A percentile compares a stretch with the other conserved stretches of the same genome.
Conservation (phyloP, 1,140 invertebrate species). For the Drosophila nasuta region DNA sequence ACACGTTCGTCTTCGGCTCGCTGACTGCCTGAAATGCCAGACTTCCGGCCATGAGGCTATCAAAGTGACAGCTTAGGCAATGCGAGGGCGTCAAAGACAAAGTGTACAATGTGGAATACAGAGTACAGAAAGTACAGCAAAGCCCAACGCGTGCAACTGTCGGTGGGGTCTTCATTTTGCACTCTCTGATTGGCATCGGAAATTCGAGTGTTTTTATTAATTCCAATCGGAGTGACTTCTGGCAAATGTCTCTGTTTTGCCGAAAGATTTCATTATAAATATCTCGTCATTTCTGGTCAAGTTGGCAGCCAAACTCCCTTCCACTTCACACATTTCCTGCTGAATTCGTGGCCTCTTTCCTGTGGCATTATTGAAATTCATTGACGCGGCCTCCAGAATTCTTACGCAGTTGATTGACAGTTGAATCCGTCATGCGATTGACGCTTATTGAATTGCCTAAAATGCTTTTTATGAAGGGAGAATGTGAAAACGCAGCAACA, state of each 20-base stretch:
- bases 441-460: conserved; percentile 76
- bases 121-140: conserved; percentile 81
- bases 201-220: conserved; percentile 83
- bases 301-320: conserved; percentile 15
- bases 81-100: conserved; percentile 46
- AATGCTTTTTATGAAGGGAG: too few relatives aligned
- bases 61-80: conserved; percentile 67
- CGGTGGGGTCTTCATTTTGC: conserved; percentile 48
- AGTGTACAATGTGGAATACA: conserved; percentile 39
- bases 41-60: conserved; percentile 52
- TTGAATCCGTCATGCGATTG: conserved; percentile 54
- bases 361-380: conserved; percentile 76
- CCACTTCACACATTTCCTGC: conserved; percentile 32
- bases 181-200: conserved; percentile 70
- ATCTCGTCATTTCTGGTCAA: conserved; percentile 55
- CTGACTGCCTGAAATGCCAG: conserved; percentile 3
- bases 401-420: conserved; percentile 71
- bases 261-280: conserved; percentile 51
- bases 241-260: conserved; percentile 24
- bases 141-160: conserved; percentile 66
- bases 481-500: conserved; percentile 29
- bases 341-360: conserved; percentile 1
- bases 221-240: conserved; percentile 59
- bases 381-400: conserved; percentile 57
- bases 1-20: conserved; percentile 59